Percentiles rank a stretch among this genome's conserved stretches.
Conservation (phyloP, 2,113 vertebrate species). For the Emydocephalus ijimae region DNA sequence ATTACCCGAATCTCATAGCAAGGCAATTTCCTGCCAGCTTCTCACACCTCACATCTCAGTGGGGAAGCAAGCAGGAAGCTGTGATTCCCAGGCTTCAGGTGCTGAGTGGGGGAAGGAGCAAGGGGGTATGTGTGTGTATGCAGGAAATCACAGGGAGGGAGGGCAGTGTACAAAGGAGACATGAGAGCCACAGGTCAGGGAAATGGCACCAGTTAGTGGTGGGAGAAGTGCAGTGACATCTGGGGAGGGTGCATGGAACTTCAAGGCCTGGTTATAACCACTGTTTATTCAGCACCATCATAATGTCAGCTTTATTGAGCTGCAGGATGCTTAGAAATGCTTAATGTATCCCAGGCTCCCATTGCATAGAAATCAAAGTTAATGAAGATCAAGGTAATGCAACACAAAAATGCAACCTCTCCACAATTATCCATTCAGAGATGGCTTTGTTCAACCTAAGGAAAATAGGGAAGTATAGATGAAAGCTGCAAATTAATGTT, state of each 20-base stretch:
- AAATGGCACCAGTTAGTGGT: neutral
- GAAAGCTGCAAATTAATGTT: constrained; percentile 40
- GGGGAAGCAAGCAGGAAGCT: neutral
- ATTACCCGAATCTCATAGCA: neutral
- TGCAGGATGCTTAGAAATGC: neutral
- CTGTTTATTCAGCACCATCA: neutral
- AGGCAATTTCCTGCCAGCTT: neutral
- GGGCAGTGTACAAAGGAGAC: neutral
- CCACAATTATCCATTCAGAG: constrained; percentile 1
- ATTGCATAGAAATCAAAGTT: neutral
- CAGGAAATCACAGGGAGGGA: neutral
- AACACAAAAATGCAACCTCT: neutral
- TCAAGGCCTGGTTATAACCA: neutral
- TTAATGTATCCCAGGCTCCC: neutral
- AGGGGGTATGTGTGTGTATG: neutral
- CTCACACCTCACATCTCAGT: neutral
- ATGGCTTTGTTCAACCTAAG: constrained; percentile 26
- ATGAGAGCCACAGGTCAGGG: neutral
- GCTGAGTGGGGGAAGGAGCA: neutral
- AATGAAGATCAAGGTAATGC: neutral
- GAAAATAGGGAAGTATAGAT: constrained; percentile 14
- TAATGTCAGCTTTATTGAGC: neutral
- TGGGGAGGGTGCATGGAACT: neutral
- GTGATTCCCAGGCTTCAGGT: neutral
- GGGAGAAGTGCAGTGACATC: neutral